Base-by-base conservation (phyloP, 2,113 vertebrate genomes). In the Baryphthengus martii region DNA sequence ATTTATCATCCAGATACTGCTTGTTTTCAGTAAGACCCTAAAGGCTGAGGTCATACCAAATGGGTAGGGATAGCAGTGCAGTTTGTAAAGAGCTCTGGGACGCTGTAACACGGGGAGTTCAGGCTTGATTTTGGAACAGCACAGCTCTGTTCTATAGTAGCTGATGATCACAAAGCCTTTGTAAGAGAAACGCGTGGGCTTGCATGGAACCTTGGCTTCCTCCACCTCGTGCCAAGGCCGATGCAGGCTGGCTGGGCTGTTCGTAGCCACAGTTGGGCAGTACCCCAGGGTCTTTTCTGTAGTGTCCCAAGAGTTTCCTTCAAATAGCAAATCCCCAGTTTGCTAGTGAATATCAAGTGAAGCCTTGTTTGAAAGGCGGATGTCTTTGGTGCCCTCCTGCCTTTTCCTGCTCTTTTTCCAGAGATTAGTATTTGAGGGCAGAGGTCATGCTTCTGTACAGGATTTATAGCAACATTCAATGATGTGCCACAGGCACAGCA, bases 41-140 rank as follows among this genome's bases (percentile, higher is more conserved):
- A 67, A 68, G 13, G 11, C 28, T 25, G 37, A 53, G 66, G 35
- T 37, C 14, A 0, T 5, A 31, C 39, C 33, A n/a, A 3, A 62
- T 25, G 14, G 7, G 18, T 33, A 49, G 45, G 8, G 31, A 11
- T 40, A 49, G 61, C 20, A 11, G 8, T 11, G 18, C 23, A 3
- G 44, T 29, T 29, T 55, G 42, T 58, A 1, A 55, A 40, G 68
- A 8, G 44, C 67, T 52, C 53, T 52, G 78, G 35, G 56, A 3
- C 65, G 44, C 25, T 44, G 61, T 9, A 17, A 25, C 2, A 1
- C 0, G 0, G 7, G 26, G 11, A 62, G 11, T 7, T 77, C 37
- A 23, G 58, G 75, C 61, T 80, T 9, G 24, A 6, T 67, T 90
- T 59, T 81, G 12, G 39, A 15, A 24, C 29, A 55, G 61, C 55